Base-by-base conservation (phyloP, 2,113 vertebrate genomes). In the Scopus umbretta region DNA sequence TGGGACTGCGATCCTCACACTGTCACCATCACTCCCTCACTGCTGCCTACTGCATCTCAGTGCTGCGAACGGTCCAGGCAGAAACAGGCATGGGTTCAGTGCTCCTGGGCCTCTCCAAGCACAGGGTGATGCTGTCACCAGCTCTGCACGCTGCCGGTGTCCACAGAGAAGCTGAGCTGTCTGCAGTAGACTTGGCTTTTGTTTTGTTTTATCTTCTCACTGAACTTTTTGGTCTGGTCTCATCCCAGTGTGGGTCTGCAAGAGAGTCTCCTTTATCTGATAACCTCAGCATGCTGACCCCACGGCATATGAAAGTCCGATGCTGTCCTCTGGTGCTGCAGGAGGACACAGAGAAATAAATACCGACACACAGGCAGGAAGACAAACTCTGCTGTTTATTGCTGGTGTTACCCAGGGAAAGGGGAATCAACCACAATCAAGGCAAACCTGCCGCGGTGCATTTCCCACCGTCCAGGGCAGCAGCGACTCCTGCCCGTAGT, bases 381-480 rank as follows among this genome's bases (percentile, higher is more conserved):
- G 55, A 19, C 42, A 79, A 63, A 29, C 32, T n/a, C 34, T 22
- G 38, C 38, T 71, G 14, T 95, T 96, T 94, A 95, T 92, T 90
- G 38, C 9, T 34, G 40, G 5, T 11, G 3, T n/a, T 56, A 38
- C 6, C 9, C 22, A 9, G 17, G 18, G 38, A 45, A 52, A 16
- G 59, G 9, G 8, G 18, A 18, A 43, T 38, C 0, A 2, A 23
- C 18, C 27, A 16, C 16, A 30, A 26, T 0, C 3, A 59, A 55
- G 40, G 27, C 50, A 73, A 68, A 3, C 2, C 6, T 16, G 11
- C 25, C 2, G 0, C 0, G 8, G 13, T 36, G 27, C 16, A 0
- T 10, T 9, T 76, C 42, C 36, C n/a, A 49, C 12, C 4, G 5
- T 6, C 15, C 29, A n/a, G 30, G 45, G 50, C 45, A 29, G 61